Evolutionary conservation across 2,888 invertebrate species (phyloP).

Genomic region (Syrista parreyssii): DNA sequence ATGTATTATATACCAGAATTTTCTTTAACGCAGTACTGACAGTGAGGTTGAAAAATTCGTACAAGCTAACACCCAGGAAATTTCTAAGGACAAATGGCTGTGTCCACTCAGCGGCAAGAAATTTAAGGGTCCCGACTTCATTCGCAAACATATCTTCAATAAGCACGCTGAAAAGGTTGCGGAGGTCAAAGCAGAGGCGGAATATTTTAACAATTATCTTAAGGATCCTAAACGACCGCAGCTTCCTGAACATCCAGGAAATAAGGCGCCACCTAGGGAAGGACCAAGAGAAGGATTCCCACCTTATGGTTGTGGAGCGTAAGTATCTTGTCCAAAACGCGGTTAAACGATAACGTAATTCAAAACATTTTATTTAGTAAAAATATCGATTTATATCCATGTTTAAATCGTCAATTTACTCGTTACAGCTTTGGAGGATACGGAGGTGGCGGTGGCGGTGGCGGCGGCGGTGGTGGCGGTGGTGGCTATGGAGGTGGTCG

Average conservation of each 20-base stretch:
- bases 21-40: slow-evolving; percentile 32
- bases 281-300: slow-evolving; percentile 65
- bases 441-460: slow-evolving; percentile 49
- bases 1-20: slow-evolving; percentile 7
- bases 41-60: slow-evolving; percentile 94
- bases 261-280: slow-evolving; percentile 67
- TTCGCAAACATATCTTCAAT: slow-evolving; percentile 97
- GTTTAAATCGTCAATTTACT: slow-evolving; percentile 20
- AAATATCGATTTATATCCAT: neutral
- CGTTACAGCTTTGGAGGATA: slow-evolving; percentile 48
- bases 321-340: slow-evolving; percentile 29
- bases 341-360: neutral
- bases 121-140: slow-evolving; percentile 98
- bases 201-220: slow-evolving; percentile 97
- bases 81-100: slow-evolving; percentile 98
- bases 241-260: slow-evolving; percentile 85
- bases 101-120: slow-evolving; percentile 99
- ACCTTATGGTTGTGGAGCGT: slow-evolving; percentile 65
- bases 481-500: slow-evolving; percentile 55
- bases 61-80: slow-evolving; percentile 93
- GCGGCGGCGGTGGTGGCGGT: slow-evolving; percentile 45
- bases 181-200: slow-evolving; percentile 95
- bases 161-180: slow-evolving; percentile 97
- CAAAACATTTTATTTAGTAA: neutral
- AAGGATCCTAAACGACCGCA: slow-evolving; percentile 95